Evolutionary conservation across 2,888 invertebrate species (phyloP).

Genomic region (Pyrrhia umbra): DNA sequence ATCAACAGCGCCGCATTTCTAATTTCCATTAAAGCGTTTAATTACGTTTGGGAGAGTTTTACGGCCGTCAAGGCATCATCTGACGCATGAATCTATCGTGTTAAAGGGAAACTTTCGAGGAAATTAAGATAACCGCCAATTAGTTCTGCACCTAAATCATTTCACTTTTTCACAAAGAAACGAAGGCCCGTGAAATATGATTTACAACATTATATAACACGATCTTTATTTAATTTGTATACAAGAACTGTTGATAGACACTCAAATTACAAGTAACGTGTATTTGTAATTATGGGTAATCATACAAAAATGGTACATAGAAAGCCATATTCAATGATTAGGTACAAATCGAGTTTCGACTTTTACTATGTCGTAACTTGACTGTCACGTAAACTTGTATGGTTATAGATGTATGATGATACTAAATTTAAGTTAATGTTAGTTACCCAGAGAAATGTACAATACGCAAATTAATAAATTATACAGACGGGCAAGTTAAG

Average conservation of each 20-base stretch:
- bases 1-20: background rate
- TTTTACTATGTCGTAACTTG: slow-evolving; percentile 49
- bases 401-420: background rate
- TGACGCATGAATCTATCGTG: slow-evolving; percentile 30
- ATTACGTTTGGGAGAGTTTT: slow-evolving; percentile 26
- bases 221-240: slow-evolving; percentile 12
- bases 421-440: too few species aligned
- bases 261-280: slow-evolving; percentile 29
- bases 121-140: slow-evolving; percentile 22
- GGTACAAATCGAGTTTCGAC: slow-evolving; percentile 48
- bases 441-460: background rate
- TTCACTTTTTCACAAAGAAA: slow-evolving; percentile 45
- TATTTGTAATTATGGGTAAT: slow-evolving; percentile 57
- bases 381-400: slow-evolving; percentile 17
- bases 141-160: slow-evolving; percentile 28
- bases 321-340: slow-evolving; percentile 57
- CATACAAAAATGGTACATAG: slow-evolving; percentile 46
- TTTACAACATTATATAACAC: slow-evolving; percentile 18
- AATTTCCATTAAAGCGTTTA: slow-evolving; percentile 15
- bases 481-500: too few species aligned
- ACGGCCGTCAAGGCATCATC: slow-evolving; percentile 20
- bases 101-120: slow-evolving; percentile 41
- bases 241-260: slow-evolving; percentile 18
- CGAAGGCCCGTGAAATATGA: slow-evolving; percentile 19
- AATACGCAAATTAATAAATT: too few species aligned